Conservation (phyloP, 2,888 invertebrate species). For the Pteria penguin region DNA sequence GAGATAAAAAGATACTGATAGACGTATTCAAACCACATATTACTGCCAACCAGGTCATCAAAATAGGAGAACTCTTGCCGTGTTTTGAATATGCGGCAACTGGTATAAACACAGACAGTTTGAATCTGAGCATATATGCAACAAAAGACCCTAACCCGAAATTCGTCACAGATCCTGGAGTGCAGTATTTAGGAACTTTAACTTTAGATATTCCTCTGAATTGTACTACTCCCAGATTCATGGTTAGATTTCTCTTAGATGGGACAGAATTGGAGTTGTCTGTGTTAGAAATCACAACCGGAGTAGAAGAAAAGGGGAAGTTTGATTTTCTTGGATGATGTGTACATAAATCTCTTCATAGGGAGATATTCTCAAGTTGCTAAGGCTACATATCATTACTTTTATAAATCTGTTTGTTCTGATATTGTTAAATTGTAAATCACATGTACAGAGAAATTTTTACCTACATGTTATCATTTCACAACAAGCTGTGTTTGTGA, state of each 20-base stretch:
- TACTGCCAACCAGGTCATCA: not conserved
- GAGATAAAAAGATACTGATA: not conserved
- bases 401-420: too few relatives aligned
- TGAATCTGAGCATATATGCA: conserved; percentile 11
- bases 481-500: too few relatives aligned
- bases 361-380: too few relatives aligned
- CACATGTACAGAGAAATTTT: too few relatives aligned
- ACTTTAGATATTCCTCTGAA: not conserved
- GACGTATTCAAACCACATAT: conserved; percentile 21
- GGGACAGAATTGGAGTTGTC: conserved; percentile 8
- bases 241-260: conserved; percentile 6
- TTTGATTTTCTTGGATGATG: conserved; percentile 15
- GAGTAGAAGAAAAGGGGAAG: not conserved
- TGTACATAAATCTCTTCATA: too few relatives aligned
- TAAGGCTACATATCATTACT: too few relatives aligned
- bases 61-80: not conserved
- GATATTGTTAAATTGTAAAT: too few relatives aligned
- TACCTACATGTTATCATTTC: too few relatives aligned
- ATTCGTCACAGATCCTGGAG: conserved; percentile 14
- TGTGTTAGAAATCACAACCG: not conserved
- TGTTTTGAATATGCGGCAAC: not conserved
- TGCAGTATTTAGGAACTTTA: not conserved
- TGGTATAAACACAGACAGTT: not conserved
- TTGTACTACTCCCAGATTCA: not conserved
- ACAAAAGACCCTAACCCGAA: not conserved